Evolutionary conservation across 1,140 invertebrate genomes (phyloP).

Genomic region (Drosophila paulistorum): DNA sequence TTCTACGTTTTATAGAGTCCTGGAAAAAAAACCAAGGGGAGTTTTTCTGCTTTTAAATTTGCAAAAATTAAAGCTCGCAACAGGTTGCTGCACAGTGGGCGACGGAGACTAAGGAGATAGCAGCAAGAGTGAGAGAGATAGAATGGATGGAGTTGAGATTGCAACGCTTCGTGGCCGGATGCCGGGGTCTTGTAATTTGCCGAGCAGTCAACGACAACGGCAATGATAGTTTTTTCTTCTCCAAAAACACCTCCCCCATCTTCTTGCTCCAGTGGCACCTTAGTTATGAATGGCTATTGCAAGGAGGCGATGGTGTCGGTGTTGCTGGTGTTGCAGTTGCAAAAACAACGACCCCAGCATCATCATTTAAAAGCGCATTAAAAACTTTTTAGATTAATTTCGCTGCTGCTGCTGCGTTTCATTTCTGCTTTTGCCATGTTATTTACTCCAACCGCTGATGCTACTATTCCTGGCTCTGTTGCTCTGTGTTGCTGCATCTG

Average conservation of each 20-base stretch:
- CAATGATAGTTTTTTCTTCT: constrained; percentile 64
- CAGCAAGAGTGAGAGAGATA: not conserved
- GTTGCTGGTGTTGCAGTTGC: constrained; percentile 26
- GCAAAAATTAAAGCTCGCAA: constrained; percentile 79
- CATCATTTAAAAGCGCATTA: constrained; percentile 83
- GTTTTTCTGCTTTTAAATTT: constrained; percentile 65
- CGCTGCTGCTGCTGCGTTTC: constrained; percentile 54
- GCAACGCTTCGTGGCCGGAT: constrained; percentile 63
- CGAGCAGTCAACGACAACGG: constrained; percentile 63
- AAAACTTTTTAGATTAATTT: constrained; percentile 83
- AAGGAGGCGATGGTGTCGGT: constrained; percentile 36
- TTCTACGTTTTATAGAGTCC: not conserved
- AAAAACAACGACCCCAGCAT: constrained; percentile 49
- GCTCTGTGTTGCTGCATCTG: constrained; percentile 21
- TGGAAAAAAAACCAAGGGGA: not conserved
- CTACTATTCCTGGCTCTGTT: constrained; percentile 18
- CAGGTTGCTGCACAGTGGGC: constrained; percentile 66
- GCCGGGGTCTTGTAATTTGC: constrained; percentile 76
- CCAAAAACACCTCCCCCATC: not conserved
- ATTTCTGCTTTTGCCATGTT: constrained; percentile 52
- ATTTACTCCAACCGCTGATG: constrained; percentile 33
- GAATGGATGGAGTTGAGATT: constrained; percentile 32
- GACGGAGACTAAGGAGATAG: constrained; percentile 43
- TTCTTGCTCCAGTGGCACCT: not conserved
- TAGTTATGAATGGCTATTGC: constrained; percentile 71